A percentile compares a stretch with the other conserved stretches of the same genome.
Evolutionary conservation across 2,888 invertebrate species (phyloP).

Genomic region (Pachliopta kotzebuea): DNA sequence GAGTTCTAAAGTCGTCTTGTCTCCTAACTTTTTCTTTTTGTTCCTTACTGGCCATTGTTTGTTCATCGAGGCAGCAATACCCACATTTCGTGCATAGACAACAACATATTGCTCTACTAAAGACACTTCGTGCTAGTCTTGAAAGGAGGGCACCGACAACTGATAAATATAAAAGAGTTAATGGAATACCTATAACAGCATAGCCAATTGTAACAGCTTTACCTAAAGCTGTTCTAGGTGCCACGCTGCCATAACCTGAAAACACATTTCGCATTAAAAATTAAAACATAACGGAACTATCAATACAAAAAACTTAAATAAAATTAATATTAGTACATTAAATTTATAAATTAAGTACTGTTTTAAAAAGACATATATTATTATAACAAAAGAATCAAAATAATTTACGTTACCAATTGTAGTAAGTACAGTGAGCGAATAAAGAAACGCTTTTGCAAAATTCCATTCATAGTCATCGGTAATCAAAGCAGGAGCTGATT

Average conservation of each 20-base stretch:
- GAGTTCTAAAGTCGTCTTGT: slow-evolving; percentile 82
- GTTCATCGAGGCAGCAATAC: slow-evolving; percentile 92
- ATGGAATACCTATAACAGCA: slow-evolving; percentile 92
- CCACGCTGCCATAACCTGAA: slow-evolving; percentile 95
- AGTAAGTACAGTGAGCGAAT: slow-evolving; percentile 95
- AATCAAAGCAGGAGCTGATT: slow-evolving; percentile 65
- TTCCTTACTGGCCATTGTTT: slow-evolving; percentile 90
- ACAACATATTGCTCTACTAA: slow-evolving; percentile 90
- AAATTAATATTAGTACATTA: background rate
- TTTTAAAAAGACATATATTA: background rate
- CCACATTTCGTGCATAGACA: slow-evolving; percentile 94
- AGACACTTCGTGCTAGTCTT: slow-evolving; percentile 89
- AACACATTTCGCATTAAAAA: slow-evolving; percentile 35
- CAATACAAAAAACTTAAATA: background rate
- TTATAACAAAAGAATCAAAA: background rate
- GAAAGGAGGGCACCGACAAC: slow-evolving; percentile 93
- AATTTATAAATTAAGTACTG: background rate
- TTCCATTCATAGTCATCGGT: slow-evolving; percentile 89
- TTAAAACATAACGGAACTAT: background rate
- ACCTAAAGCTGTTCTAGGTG: slow-evolving; percentile 93
- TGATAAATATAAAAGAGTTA: slow-evolving; percentile 92
- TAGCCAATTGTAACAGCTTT: slow-evolving; percentile 95
- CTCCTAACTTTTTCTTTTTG: slow-evolving; percentile 88
- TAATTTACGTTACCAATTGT: slow-evolving; percentile 86
- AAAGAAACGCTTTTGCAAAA: slow-evolving; percentile 94